Conservation (phyloP, 2,888 invertebrate genomes). For the Agrilus cyanescens region DNA sequence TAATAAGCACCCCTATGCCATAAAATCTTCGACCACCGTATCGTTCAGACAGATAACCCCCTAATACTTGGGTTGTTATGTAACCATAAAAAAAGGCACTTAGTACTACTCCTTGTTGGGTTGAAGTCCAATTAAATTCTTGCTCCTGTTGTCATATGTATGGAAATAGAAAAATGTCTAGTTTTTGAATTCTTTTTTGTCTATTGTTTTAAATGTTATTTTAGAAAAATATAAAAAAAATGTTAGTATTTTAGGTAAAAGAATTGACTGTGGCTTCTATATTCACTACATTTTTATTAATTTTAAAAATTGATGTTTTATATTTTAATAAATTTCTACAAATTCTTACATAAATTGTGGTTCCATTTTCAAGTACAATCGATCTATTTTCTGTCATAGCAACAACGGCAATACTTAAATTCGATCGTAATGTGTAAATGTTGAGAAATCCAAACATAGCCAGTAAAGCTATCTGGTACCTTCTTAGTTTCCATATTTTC, state of each 20-base stretch:
- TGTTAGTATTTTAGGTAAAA: no score
- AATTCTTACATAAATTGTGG: constrained; percentile 40
- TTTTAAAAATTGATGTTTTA: no score
- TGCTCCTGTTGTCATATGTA: constrained; percentile 45
- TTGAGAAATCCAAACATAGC: constrained; percentile 79
- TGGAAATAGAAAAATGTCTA: constrained; percentile 26
- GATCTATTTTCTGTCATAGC: constrained; percentile 74
- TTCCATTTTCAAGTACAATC: constrained; percentile 49
- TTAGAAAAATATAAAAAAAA: no score
- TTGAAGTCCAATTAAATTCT: constrained; percentile 72
- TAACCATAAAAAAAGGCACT: constrained; percentile 88
- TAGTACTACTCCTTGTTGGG: constrained; percentile 64
- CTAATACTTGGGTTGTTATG: constrained; percentile 69
- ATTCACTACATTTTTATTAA: no score
- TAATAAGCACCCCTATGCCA: constrained; percentile 65
- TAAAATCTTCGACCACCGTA: constrained; percentile 78
- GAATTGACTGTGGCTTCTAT: no score
- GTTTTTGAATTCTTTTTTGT: no score
- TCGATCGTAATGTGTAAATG: constrained; percentile 71
- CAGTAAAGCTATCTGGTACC: constrained; percentile 60
- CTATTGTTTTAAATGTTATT: no score
- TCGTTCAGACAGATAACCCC: constrained; percentile 71
- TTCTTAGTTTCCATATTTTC: constrained; percentile 61
- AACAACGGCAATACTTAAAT: constrained; percentile 85
- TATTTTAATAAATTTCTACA: no score